phyloP scores from a whole-genome alignment of 2,797 vertebrate species.

The Falco columbarius region DNA sequence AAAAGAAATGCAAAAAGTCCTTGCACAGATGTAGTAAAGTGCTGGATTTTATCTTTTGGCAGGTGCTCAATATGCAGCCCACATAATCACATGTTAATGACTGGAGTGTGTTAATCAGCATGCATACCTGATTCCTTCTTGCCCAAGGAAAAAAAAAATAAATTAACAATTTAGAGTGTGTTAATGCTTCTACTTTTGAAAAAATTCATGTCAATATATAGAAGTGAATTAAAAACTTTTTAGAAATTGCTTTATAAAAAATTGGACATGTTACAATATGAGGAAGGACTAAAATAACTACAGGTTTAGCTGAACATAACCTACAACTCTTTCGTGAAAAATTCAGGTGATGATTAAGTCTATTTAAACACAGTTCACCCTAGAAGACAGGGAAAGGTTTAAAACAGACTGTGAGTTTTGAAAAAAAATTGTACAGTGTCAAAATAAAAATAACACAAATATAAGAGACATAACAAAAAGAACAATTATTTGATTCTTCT shows the following conservation, averaged over 20 bases:
- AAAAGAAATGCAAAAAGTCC: constrained; percentile 77
- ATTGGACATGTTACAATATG: background rate
- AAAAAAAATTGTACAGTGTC: background rate
- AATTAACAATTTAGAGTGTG: constrained; percentile 64
- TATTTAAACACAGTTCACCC: constrained; percentile 9
- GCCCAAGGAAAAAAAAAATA: constrained; percentile 67
- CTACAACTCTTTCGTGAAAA: background rate
- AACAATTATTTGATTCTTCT: background rate
- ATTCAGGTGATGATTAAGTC: background rate
- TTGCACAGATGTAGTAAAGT: constrained; percentile 76
- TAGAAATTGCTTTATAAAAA: constrained; percentile 31
- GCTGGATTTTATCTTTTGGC: constrained; percentile 89
- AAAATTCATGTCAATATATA: constrained; percentile 53
- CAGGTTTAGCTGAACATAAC: background rate
- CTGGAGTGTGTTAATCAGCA: constrained; percentile 88
- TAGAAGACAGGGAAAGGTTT: background rate
- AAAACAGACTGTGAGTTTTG: background rate
- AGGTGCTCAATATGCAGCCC: constrained; percentile 87
- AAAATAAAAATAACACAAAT: constrained; percentile 1
- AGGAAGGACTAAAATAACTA: background rate
- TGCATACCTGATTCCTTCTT: constrained; percentile 82
- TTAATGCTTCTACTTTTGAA: constrained; percentile 73
- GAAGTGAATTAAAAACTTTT: constrained; percentile 42
- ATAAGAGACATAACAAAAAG: background rate
- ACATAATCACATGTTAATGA: constrained; percentile 89